Evolutionary conservation across 1,140 invertebrate species (phyloP).

Genomic region (Nasonia vitripennis): DNA sequence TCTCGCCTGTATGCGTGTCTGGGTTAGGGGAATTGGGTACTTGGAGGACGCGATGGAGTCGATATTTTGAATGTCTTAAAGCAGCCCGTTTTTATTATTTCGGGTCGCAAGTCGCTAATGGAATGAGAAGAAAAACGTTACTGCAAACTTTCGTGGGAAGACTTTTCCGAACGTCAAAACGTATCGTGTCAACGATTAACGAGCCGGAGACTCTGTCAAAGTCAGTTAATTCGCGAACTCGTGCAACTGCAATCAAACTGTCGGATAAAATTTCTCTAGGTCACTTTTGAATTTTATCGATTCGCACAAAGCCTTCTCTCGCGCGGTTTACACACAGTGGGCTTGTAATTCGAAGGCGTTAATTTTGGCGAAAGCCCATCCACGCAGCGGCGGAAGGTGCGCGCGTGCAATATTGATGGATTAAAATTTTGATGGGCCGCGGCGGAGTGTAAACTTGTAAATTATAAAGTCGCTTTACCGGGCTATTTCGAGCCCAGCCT

Average conservation of each 20-base stretch:
- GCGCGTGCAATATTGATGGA: too few relatives aligned
- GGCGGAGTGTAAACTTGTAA: too few relatives aligned
- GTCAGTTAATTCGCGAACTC: slow-evolving; percentile 40
- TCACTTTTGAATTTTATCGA: slow-evolving; percentile 28
- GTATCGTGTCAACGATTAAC: slow-evolving; percentile 25
- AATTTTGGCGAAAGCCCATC: background rate
- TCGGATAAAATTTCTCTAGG: slow-evolving; percentile 45
- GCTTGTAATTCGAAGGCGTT: background rate
- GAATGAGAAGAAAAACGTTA: background rate
- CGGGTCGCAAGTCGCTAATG: background rate
- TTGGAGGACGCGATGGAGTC: too few relatives aligned
- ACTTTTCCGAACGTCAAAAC: slow-evolving; percentile 21
- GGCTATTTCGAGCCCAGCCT: background rate
- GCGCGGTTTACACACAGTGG: background rate
- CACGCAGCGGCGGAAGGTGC: too few relatives aligned
- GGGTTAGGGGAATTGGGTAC: too few relatives aligned
- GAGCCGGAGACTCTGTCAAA: slow-evolving; percentile 20
- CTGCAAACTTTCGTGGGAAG: background rate
- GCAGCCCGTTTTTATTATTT: background rate
- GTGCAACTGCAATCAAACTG: slow-evolving; percentile 51
- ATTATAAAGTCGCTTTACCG: too few relatives aligned
- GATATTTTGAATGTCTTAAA: background rate
- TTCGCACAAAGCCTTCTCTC: background rate
- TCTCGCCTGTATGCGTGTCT: too few relatives aligned
- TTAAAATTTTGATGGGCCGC: too few relatives aligned